A percentile compares a stretch with the other conserved stretches of the same genome.
Conservation (phyloP, 2,888 invertebrate genomes). For the Alcis repandata region DNA sequence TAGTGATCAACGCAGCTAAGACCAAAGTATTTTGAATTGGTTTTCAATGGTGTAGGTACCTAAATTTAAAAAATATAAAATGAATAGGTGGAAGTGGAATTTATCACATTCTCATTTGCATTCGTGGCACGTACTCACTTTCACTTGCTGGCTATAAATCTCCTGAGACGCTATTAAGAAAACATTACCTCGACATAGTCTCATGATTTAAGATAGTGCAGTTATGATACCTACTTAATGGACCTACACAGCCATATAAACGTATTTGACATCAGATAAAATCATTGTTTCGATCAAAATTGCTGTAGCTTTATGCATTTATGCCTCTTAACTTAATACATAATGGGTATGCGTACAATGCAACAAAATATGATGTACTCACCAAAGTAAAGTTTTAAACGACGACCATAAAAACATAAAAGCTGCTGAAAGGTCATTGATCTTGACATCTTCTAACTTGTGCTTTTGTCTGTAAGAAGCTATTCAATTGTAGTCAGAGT, state of each 20-base stretch:
- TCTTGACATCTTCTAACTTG: slow-evolving; percentile 45
- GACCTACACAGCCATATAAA: background rate
- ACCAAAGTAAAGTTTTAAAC: slow-evolving; percentile 23
- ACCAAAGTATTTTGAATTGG: background rate
- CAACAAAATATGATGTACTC: slow-evolving; percentile 20
- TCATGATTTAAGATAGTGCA: slow-evolving; percentile 14
- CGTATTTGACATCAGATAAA: background rate
- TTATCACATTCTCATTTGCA: slow-evolving; percentile 53
- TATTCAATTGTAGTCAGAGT: slow-evolving; percentile 43
- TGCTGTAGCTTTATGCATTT: background rate
- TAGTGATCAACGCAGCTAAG: background rate
- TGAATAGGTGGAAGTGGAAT: slow-evolving; percentile 7
- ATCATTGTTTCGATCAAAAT: background rate
- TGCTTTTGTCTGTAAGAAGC: slow-evolving; percentile 43
- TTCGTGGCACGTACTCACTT: slow-evolving; percentile 71
- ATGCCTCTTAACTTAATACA: too few relatives aligned
- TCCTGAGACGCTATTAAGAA: slow-evolving; percentile 48
- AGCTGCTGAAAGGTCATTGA: slow-evolving; percentile 42
- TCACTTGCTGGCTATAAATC: slow-evolving; percentile 74
- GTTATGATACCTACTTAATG: background rate
- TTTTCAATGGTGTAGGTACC: background rate
- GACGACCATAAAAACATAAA: slow-evolving; percentile 38
- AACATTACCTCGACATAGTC: slow-evolving; percentile 35
- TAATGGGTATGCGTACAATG: slow-evolving; percentile 13
- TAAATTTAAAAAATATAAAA: background rate